Base-by-base conservation (phyloP, 2,113 vertebrate genomes). In the Phylloscopus whistleri region DNA sequence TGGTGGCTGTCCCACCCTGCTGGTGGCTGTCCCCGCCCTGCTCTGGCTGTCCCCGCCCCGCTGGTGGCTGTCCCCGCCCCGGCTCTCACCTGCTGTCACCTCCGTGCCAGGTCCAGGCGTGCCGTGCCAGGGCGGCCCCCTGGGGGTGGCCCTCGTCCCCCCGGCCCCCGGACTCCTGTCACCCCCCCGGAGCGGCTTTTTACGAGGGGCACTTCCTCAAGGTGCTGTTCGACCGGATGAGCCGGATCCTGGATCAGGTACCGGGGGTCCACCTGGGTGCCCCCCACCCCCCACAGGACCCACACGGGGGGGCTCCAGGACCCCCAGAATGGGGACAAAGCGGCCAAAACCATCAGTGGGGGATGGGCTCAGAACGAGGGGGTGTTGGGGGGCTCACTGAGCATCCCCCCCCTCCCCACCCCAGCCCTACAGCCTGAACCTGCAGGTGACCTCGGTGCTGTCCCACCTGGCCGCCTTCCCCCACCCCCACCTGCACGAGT, bases 401-500 rank as follows among this genome's bases (percentile, higher is more conserved):
- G 41, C 16, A 3, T 59, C 15, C 2, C 11, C 2, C 56, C 12
- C 51, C n/a, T n/a, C 51, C 73, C 10, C 7, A 2, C 5, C 4
- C n/a, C 96, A 99, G 99, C 99, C 99, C 7, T 99, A 99, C 51
- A 98, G 98, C 94, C 92, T 99, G 96, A 99, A 99, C 97, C 98
- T 99, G 48, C 98, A 99, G 96, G 97, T 99, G 97, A 99, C 99
- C 3, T 99, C 99, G 0, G 97, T 99, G 89, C 97, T 99, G 84
- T 99, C 99, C 91, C 97, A 94, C 74, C 97, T 99, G 44, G 98
- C 98, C 0, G 96, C 98, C 44, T 98, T 99, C 85, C 98, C 97
- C 62, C 99, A 99, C 74, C 98, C 99, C 13, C 98, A 98, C 80
- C 98, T 99, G 37, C 98, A 99, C 1, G 99, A 99, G 90, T 99